These are phyloP conservation scores for Xestia xanthographa DNA, from an alignment of 2,888 invertebrate genomes.

Conservation along the genomic window DNA sequence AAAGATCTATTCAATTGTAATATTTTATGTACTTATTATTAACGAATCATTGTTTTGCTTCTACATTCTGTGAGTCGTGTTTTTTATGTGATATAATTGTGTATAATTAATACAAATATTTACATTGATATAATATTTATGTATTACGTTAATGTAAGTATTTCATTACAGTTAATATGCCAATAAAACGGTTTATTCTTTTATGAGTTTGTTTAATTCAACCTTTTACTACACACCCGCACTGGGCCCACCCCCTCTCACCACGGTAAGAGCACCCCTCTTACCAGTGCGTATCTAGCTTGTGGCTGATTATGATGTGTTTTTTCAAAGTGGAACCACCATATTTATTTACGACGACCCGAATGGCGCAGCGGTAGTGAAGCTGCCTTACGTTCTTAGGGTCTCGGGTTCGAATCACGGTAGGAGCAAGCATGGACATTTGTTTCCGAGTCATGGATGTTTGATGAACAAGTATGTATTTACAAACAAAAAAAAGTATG, in stretches of 20 bases:
- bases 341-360: neutral
- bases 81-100: conserved; percentile 88
- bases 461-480: too few species aligned
- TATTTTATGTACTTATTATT: conserved; percentile 74
- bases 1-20: conserved; percentile 78
- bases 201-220: conserved; percentile 76
- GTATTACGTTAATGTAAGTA: conserved; percentile 84
- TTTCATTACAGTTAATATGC: conserved; percentile 86
- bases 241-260: neutral
- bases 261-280: too few species aligned
- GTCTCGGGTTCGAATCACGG: too few species aligned
- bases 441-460: too few species aligned
- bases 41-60: conserved; percentile 78
- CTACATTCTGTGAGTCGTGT: conserved; percentile 86
- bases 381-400: too few species aligned
- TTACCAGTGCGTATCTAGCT: too few species aligned
- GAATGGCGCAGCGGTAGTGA: too few species aligned
- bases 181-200: conserved; percentile 90
- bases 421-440: too few species aligned
- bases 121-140: conserved; percentile 60
- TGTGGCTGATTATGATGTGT: neutral
- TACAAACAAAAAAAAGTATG: too few species aligned
- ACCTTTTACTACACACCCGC: neutral
- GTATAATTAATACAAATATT: conserved; percentile 84
- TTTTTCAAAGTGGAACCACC: neutral